Evolutionary conservation across 1,140 invertebrate genomes (phyloP).

Genomic region (Bombus fervidus): DNA sequence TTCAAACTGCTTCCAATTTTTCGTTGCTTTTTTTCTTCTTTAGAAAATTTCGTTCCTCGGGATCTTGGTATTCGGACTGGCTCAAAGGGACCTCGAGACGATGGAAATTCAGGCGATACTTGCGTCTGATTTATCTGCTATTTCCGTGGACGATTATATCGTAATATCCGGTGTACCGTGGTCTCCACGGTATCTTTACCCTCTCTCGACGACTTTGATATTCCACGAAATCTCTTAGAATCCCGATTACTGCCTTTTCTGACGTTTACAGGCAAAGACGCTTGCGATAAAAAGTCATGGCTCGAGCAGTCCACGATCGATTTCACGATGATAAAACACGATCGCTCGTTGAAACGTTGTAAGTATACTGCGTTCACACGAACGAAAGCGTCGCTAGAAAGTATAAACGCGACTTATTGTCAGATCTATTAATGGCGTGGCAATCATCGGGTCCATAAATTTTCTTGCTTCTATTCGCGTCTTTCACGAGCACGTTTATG

Average conservation of each 20-base stretch:
- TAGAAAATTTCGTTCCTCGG: neutral
- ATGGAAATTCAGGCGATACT: conserved; percentile 16
- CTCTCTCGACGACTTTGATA: neutral
- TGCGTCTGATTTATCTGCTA: conserved; percentile 26
- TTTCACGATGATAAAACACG: neutral
- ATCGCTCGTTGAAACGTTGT: neutral
- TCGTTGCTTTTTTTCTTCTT: too few relatives aligned
- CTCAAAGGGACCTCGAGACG: neutral
- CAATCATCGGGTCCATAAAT: neutral
- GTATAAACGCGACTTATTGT: neutral
- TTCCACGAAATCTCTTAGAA: neutral
- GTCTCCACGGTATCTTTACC: neutral
- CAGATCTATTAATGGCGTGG: too few relatives aligned
- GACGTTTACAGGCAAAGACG: too few relatives aligned
- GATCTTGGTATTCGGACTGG: too few relatives aligned
- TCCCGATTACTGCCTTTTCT: neutral
- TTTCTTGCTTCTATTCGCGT: neutral
- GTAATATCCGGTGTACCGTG: conserved; percentile 12
- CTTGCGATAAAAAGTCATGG: too few relatives aligned
- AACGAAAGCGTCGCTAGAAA: neutral
- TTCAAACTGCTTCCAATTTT: neutral
- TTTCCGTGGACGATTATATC: conserved; percentile 25
- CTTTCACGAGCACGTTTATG: neutral
- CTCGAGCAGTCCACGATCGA: too few relatives aligned
- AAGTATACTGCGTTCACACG: too few relatives aligned